Evolutionary conservation across 2,888 invertebrate genomes (phyloP), one percentile per base, ranked within the genome.

Genomic region (Ctenicera cuprea): DNA sequence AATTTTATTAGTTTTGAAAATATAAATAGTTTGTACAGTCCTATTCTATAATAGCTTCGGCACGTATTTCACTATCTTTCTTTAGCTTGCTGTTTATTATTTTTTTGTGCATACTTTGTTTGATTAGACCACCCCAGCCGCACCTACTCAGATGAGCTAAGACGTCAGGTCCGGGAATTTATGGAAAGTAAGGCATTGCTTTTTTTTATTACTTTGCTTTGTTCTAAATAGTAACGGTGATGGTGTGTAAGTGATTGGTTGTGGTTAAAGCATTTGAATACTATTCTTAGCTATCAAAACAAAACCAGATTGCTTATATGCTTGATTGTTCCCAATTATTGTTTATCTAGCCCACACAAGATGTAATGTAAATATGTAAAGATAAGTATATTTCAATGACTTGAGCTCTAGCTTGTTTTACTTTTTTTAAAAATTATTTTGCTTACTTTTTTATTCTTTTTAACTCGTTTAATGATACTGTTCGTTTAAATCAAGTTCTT

Each of bases 141-240:
- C 76, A 86, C 87, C 64, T 86, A 86, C 78, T 85, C 85, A 61
- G 85, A 86, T 76, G 86, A 86, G 77, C 79, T 87, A 77, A 82
- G 79, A 74, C 82, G 84, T 66, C 86, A 86, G 77, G 86, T 87
- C 70, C 81, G 81, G 74, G 81, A 85, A 78, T 85, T 87, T 64
- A 85, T 85, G 85, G 80, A 83, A 82, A 82, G 87, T 87, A 86
- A 87, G 87, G 79, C 63, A 37, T 26, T 52, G 14, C 18, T 52
- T 52, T 30, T 26, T n/a, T 26, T 26, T 26, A 26, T n/a, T 50
- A 50, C 18, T 50, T 50, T 52, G 52, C 52, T 52, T 64, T 79
- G 64, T 76, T 67, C 72, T 12, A 54, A 54, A 8, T 43, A 48
- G 48, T 30, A 41, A 30, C 26, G 69, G 69, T 69, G 22, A 14